Percentiles rank a stretch among this genome's conserved stretches.
These are phyloP conservation scores for Thermophis baileyi DNA, from an alignment of 2,113 vertebrate species.

Conservation along the genomic window DNA sequence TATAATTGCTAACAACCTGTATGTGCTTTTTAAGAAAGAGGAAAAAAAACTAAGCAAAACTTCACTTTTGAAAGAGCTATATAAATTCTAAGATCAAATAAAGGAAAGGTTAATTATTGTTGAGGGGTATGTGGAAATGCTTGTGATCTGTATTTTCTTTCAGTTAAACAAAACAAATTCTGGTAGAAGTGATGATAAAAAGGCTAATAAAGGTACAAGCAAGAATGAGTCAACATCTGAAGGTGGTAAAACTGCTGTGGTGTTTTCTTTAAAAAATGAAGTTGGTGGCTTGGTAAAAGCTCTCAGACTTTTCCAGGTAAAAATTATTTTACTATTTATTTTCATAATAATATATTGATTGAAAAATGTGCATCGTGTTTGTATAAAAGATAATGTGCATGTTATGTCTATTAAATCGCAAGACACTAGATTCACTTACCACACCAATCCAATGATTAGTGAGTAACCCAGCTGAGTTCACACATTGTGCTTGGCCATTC, in stretches of 20 bases:
- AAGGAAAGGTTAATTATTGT: neutral
- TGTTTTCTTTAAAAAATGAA: constrained; percentile 96
- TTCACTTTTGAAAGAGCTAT: constrained; percentile 13
- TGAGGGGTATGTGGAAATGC: rapidly evolving
- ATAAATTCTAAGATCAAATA: constrained; percentile 6
- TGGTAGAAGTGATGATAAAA: constrained; percentile 83
- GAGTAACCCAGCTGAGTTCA: neutral
- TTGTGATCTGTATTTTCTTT: constrained; percentile 42
- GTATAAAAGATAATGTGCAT: neutral
- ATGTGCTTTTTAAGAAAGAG: constrained; percentile 2
- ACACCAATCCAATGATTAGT: neutral
- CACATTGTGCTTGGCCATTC: neutral
- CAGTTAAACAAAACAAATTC: constrained; percentile 76
- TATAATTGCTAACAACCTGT: neutral
- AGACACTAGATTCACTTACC: neutral
- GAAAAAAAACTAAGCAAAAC: neutral
- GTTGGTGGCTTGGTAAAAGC: constrained; percentile 90
- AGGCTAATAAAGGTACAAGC: constrained; percentile 65
- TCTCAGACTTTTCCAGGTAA: constrained; percentile 91
- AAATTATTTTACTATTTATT: neutral
- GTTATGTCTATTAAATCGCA: neutral
- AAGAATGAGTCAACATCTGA: constrained; percentile 67
- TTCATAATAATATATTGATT: neutral
- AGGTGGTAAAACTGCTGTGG: constrained; percentile 81
- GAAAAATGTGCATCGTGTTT: neutral